Evolutionary conservation across 2,113 vertebrate species (phyloP), one percentile per base, ranked within the genome.

Genomic region (Syngnathoides biaculeatus): DNA sequence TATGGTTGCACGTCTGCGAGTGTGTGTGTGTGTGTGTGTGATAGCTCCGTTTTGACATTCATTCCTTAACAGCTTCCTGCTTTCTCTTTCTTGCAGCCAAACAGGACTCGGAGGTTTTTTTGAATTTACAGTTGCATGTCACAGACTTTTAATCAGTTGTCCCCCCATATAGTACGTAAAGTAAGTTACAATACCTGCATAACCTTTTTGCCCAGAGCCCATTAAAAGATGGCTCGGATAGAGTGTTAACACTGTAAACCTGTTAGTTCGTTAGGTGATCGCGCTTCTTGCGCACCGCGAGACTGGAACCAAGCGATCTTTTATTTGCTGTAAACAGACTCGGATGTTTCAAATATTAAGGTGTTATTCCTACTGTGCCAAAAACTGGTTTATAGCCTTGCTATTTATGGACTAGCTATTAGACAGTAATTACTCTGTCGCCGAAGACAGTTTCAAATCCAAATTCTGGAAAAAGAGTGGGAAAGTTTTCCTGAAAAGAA

Each of bases 191-290:
- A 64, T 39, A 57, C 50, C 22, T 61, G 65, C 26, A 81, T 30
- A 48, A 6, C 9, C 42, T 64, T 59, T 72, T 64, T 45, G 55
- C 13, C 69, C 47, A 53, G 68, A 88, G 76, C 74, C 68, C 63
- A 88, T 91, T 90, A 89, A 91, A 89, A 82, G 77, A 75, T 71
- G 79, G 85, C 83, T 87, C 79, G 81, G 84, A 60, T 42, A 73
- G 70, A 89, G 83, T 66, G 56, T 68, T 87, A 88, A 79, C 57
- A 64, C 70, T 59, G 74, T 87, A 87, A 90, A 86, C 84, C 65
- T 64, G 82, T 91, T 90, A 88, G 62, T 79, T 81, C 69, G 79
- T 88, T 82, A 86, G 52, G 72, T 56, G 62, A 5, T 73, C 63
- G 53, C 55, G 45, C 14, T 75, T 9, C 0, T 48, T 72, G 74